Percentiles rank a stretch among this genome's conserved stretches.
Conservation (phyloP, 2,113 vertebrate species). For the Lethenteron camtschaticum region DNA sequence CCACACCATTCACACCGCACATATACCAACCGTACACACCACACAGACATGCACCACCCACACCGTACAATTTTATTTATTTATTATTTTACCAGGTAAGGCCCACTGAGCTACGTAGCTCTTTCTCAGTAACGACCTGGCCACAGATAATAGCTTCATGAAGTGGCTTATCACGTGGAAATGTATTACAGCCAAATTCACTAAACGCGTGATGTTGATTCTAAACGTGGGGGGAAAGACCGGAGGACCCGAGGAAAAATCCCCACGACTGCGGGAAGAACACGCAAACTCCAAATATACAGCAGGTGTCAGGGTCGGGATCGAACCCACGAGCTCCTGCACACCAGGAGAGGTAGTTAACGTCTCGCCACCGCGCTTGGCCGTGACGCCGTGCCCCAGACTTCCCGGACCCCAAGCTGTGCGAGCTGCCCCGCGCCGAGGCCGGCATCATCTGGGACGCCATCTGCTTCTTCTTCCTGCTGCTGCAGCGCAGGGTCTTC, state of each 20-base stretch:
- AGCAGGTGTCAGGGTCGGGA: background rate
- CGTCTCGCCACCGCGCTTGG: background rate
- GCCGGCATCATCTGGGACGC: conserved; percentile 98
- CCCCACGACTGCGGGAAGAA: background rate
- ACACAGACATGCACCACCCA: background rate
- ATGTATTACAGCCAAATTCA: background rate
- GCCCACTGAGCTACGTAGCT: conserved; percentile 3
- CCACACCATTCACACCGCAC: background rate
- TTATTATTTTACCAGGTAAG: too few species aligned
- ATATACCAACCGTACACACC: background rate
- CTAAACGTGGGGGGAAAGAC: too few species aligned
- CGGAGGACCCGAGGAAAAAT: too few species aligned
- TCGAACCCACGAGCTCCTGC: background rate
- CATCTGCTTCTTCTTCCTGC: conserved; percentile 66
- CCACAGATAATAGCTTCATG: conserved; percentile 7
- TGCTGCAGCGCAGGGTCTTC: conserved; percentile 45
- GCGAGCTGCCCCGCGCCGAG: conserved; percentile 53
- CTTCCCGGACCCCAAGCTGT: conserved; percentile 14
- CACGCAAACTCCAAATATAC: background rate
- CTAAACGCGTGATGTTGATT: too few species aligned
- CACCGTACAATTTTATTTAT: too few species aligned
- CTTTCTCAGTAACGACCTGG: conserved; percentile 15
- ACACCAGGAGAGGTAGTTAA: background rate
- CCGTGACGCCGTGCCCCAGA: conserved; percentile 1
- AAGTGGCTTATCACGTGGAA: background rate